These are phyloP conservation scores for Pterocles burchelli DNA, from an alignment of 2,113 vertebrate genomes.

Conservation along the genomic window DNA sequence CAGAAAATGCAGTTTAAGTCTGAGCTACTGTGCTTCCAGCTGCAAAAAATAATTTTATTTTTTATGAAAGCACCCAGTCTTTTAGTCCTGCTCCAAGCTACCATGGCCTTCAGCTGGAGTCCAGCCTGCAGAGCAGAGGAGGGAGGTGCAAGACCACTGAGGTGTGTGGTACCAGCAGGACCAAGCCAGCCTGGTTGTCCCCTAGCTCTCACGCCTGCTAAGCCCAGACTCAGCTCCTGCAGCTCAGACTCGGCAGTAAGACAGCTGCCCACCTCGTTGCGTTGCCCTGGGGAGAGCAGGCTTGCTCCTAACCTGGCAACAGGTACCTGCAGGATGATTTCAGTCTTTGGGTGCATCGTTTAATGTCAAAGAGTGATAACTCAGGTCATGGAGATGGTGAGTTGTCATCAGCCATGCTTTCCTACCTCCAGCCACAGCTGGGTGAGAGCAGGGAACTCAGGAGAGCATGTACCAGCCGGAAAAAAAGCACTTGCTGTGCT, in stretches of 20 bases:
- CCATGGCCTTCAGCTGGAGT: background rate
- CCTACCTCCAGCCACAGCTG: background rate
- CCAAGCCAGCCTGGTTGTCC: background rate
- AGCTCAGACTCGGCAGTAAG: background rate
- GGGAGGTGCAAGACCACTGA: background rate
- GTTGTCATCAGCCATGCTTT: background rate
- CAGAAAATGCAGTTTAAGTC: constrained; percentile 4
- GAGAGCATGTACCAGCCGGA: background rate
- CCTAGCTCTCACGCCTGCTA: background rate
- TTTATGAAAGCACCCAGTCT: constrained; percentile 8
- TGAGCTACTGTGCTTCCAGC: background rate
- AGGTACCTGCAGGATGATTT: background rate
- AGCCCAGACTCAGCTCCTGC: accelerated
- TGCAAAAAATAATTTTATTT: constrained; percentile 22
- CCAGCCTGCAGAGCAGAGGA: background rate
- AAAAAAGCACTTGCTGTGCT: background rate
- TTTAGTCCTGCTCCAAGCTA: background rate
- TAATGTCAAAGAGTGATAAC: accelerated
- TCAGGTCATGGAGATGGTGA: background rate
- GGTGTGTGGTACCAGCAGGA: background rate
- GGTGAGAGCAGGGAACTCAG: background rate
- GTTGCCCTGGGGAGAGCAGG: background rate
- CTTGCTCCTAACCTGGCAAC: background rate
- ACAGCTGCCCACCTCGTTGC: background rate
- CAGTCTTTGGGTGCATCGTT: background rate